Base-by-base conservation (phyloP, 2,797 vertebrate species). In the Hyperoplus immaculatus region DNA sequence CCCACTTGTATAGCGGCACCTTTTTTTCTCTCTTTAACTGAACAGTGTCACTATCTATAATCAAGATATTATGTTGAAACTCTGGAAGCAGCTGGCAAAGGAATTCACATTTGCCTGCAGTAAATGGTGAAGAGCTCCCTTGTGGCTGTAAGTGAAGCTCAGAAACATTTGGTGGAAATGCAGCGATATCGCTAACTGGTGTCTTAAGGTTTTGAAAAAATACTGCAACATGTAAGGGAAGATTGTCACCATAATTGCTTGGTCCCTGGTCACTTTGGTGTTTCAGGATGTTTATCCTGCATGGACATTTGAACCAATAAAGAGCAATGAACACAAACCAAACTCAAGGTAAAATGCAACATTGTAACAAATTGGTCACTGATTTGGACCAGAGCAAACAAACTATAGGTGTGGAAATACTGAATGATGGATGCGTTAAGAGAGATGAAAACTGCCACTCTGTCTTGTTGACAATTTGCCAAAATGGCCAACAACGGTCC, bases 21-120 rank as follows among this genome's bases (percentile, higher is more conserved):
- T 77, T 71, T 80, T 81, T 80, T 54, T 45, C 21, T 45, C 60
- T 70, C 69, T 87, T 89, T 75, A 83, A 83, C 78, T 79, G 78
- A 92, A 86, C 78, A 85, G 76, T 58, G 69, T 65, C 73, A 59
- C 80, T 77, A 80, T 86, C 91, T 89, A 78, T 85, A 62, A 81
- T 81, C 73, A 76, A 71, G 87, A 86, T 74, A 75, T 80, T 69
- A 57, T 73, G 78, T 78, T 69, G 74, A 81, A 82, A 74, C 45
- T 42, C 55, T 65, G 72, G 77, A 72, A 82, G 82, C 90, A 88
- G 82, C 77, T 71, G 82, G 70, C 58, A 18, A 60, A 66, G 56
- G 77, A 75, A 77, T 72, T 58, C 69, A 14, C 74, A 69, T 68
- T 79, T 75, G 78, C 71, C 77, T 70, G 45, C 66, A 75, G 85